Base-by-base conservation (phyloP, 2,113 vertebrate genomes). In the Ceyx margarethae region DNA sequence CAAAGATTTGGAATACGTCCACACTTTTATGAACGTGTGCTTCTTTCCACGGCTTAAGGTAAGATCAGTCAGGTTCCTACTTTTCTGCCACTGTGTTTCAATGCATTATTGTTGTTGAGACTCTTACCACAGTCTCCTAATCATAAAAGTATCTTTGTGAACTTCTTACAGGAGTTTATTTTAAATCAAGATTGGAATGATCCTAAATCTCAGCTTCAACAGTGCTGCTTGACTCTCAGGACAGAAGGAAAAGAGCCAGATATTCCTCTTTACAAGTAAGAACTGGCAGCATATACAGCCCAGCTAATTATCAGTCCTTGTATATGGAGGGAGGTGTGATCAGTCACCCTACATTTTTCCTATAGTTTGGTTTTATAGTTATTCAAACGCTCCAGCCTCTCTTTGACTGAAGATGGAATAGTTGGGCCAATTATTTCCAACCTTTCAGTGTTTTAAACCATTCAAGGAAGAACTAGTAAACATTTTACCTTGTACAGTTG, bases 131-230 rank as follows among this genome's bases (percentile, higher is more conserved):
- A 80, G 4, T 81, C 54, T 90, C 42, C 89, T 45, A 79, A 26
- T 78, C 51, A 17, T 89, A 58, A 79, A 86, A 67, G 42, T 45
- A 50, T 48, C 50, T 92, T 71, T 82, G 83, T 93, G 73, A 35
- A 64, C 48, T 91, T 95, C 65, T 76, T 94, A 15, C 96, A 99
- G 99, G 99, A 99, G 97, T 99, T 99, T 94, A 99, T 99, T 94
- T 96, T 99, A 96, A 99, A 99, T 97, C 99, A 99, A 97, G 99
- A 99, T 95, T 99, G 99, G 99, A 99, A 99, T 75, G 99, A 99
- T 96, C 99, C 99, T n/a, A 99, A 99, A 82, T 99, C 99, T 62
- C 99, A 99, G 96, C 98, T 99, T 89, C 99, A 99, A 79, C 99
- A 99, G 96, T 99, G 99, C 85, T 99, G 99, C 86, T 94, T 99